Evolutionary conservation across 1,140 invertebrate genomes (phyloP), one percentile per base, ranked within the genome.

Genomic region (Cydia splendana): DNA sequence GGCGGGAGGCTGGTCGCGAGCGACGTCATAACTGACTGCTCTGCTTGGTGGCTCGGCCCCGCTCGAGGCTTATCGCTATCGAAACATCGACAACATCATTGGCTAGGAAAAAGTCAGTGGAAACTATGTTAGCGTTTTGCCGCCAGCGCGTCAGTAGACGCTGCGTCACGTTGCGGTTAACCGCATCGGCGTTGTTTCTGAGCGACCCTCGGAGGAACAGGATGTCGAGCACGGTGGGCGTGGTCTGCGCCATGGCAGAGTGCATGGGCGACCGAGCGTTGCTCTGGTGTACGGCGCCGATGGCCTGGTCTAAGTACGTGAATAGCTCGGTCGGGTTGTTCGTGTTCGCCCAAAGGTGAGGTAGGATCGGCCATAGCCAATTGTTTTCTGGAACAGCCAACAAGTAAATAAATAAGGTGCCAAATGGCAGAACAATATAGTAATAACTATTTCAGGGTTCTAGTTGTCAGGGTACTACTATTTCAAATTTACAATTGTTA

Each of bases 231-330:
- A 95, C 93, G 18, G 94, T 94, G 1, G 96, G 96, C 0, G 97
- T 97, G 34, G 97, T 94, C 89, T 97, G 96, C 0, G 96, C 96
- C 97, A 97, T 97, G 1, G 96, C 95, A 0, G 96, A 96, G 95
- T 96, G 96, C 30, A 96, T 85, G 1, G 95, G 95, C 69, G 94
- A 95, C 0, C 89, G 83, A 69, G 92, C 91, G 53, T 85, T 91
- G 4, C 88, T 92, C 65, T 86, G 88, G 15, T 91, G 91, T 1
- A 84, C 86, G 0, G 76, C 67, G 1, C 83, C 78, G 62, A 91
- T 91, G 18, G 87, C 87, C 24, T 88, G 90, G 75, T 95, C 91
- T 73, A 97, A 88, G 86, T 94, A 96, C 78, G 94, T 89, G 34
- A 96, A 90, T 76, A 81, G 93, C 92, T 86, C 94, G 88, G 79